A percentile compares a stretch with the other conserved stretches of the same genome.
Conservation (phyloP, 2,797 vertebrate genomes). For the Argyrosomus regius region DNA sequence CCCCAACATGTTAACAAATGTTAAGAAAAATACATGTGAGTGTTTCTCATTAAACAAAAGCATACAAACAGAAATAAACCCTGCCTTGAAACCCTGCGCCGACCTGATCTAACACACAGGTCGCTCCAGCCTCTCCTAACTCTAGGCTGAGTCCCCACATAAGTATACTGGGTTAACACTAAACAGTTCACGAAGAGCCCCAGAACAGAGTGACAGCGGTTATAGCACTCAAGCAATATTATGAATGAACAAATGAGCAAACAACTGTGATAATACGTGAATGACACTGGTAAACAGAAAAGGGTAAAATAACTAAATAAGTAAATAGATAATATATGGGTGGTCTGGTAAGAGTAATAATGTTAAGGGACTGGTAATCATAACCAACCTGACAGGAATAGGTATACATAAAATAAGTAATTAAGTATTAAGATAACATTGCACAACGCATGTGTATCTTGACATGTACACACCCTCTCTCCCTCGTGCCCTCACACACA, state of each 20-base stretch:
- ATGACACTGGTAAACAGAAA: background rate
- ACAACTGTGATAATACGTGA: background rate
- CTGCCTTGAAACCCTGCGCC: background rate
- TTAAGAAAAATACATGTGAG: background rate
- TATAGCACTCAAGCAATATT: background rate
- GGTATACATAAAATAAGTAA: no score
- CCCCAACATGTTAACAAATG: background rate
- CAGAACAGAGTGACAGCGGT: background rate
- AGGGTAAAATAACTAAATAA: no score
- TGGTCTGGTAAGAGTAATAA: background rate
- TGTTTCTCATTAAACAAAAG: background rate
- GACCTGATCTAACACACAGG: background rate
- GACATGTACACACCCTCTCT: background rate
- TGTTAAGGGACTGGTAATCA: background rate
- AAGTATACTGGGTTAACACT: background rate
- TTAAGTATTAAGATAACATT: background rate
- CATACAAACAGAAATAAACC: background rate
- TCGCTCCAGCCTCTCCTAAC: background rate
- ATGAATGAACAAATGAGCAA: background rate
- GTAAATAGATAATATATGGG: no score
- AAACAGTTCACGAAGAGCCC: background rate
- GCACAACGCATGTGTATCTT: background rate
- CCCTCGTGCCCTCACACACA: no score
- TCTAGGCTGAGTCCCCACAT: background rate
- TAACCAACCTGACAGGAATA: background rate